Evolutionary conservation across 2,888 invertebrate genomes (phyloP), one percentile per base, ranked within the genome.

Genomic region (Alcis repandata): DNA sequence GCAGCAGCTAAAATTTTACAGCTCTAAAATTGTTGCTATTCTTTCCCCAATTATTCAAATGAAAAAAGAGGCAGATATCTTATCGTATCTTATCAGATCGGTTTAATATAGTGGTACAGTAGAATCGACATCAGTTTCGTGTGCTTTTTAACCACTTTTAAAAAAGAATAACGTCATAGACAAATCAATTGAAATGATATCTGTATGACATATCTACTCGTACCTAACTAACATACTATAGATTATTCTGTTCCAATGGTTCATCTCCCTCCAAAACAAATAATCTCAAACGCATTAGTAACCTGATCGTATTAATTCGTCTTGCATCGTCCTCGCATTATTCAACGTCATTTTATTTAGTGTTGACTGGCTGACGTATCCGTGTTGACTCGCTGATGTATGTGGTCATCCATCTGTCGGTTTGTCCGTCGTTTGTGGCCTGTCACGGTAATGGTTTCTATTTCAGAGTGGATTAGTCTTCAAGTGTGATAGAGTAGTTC

Each of bases 271-370:
- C 43, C 70, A 77, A 79, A 78, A 79, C 75, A 82, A 81, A 77
- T 73, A 80, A 73, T 71, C 73, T 70, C 71, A 67, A 76, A 82
- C 76, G 79, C 83, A 80, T 75, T 79, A 74, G 76, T 79, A 83
- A 83, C 79, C 71, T 75, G 79, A 83, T 82, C 75, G 77, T 74
- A 78, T 80, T 80, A 78, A 82, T 84, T 79, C 76, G 56, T 73
- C 70, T 67, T 72, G 76, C 72, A 74, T 32, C 57, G 54, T 20
- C 36, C 49, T 27, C 48, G 62, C 58, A 63, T 60, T 67, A 67
- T 74, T 79, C 69, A 73, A 72, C 72, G 76, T 76, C 70, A 56
- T 54, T 40, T 52, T 68, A 67, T 33, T 49, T 66, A 65, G 51
- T 52, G 60, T 57, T 57, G 65, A 48, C 59, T 48, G 20, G 53